Evolutionary conservation across 2,113 vertebrate species (phyloP), one percentile per base, ranked within the genome.

Genomic region (Pluvianellus socialis): DNA sequence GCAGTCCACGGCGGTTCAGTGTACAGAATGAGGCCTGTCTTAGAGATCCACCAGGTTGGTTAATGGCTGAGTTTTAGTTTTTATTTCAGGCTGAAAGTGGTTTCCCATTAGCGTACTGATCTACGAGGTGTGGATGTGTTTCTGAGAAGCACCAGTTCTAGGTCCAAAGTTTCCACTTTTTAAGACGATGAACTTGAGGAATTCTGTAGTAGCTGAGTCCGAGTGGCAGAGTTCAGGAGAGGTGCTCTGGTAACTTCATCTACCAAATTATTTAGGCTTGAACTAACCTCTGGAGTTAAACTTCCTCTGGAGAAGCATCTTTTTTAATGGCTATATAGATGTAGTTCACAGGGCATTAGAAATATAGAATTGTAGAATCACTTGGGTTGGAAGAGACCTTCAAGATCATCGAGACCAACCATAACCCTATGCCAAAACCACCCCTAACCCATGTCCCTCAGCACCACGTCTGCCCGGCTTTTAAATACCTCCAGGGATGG

Each of bases 31-130:
- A 75, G 93, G 23, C 76, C 97, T 10, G 83, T 94, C 28, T 42
- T 97, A 94, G 95, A 75, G 32, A 16, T 97, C 24, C 63, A 94
- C 26, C 98, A 99, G 99, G 99, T 99, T 97, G 77, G 97, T 96
- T 10, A 47, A 80, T 2, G 2, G 7, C 67, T 58, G 12, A 6
- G 11, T 23, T 49, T 45, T 45, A 0, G 50, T 66, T 8, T 2
- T 44, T n/a, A 9, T 55, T 82, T 33, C 7, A 7, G 32, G 4
- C 53, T 12, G 1, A 4, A 7, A 10, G 6, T 9, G 35, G 7
- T 33, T 35, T 28, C 33, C 18, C 1, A 0, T 35, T 20, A 18
- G 35, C 23, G 7, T 2, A 4, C 40, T 40, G 14, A 10, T 49
- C 63, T 85, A 1, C 22, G 38, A 28, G 18, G 4, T 44, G 75